Percentiles rank a stretch among this genome's conserved stretches.
phyloP scores from a whole-genome alignment of 1,140 invertebrate genomes.

The Drosophila elegans region DNA sequence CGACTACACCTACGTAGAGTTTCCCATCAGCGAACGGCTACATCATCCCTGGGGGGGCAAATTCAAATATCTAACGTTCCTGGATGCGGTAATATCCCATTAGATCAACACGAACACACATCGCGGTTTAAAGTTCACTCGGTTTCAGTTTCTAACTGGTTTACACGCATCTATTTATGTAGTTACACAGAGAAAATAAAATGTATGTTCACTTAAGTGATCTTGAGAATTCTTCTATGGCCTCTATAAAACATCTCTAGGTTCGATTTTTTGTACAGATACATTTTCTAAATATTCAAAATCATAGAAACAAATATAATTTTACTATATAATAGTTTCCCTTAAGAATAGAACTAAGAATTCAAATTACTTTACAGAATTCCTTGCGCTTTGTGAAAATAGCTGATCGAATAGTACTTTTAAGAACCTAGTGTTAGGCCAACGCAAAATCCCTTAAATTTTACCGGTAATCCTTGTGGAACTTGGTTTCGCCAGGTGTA shows the following conservation, averaged over 20 bases:
- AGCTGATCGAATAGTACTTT: too few species aligned
- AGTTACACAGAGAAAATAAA: conserved; percentile 19
- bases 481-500: conserved; percentile 29
- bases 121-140: conserved; percentile 29
- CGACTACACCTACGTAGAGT: conserved; percentile 89
- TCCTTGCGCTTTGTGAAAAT: too few species aligned
- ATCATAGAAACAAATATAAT: too few species aligned
- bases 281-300: too few species aligned
- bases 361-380: too few species aligned
- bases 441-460: background rate
- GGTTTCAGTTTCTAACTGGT: conserved; percentile 14
- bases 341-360: too few species aligned
- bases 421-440: too few species aligned
- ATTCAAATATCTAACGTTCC: conserved; percentile 94
- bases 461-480: background rate
- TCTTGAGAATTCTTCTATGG: too few species aligned
- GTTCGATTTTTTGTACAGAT: too few species aligned
- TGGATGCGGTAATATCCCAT: conserved; percentile 90
- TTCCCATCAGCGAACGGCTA: conserved; percentile 86
- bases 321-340: too few species aligned
- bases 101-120: conserved; percentile 9
- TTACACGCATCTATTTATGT: conserved; percentile 25
- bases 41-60: conserved; percentile 88
- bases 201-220: background rate
- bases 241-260: background rate